phyloP scores from a whole-genome alignment of 1,140 invertebrate species.

The Brachionus angularis region DNA sequence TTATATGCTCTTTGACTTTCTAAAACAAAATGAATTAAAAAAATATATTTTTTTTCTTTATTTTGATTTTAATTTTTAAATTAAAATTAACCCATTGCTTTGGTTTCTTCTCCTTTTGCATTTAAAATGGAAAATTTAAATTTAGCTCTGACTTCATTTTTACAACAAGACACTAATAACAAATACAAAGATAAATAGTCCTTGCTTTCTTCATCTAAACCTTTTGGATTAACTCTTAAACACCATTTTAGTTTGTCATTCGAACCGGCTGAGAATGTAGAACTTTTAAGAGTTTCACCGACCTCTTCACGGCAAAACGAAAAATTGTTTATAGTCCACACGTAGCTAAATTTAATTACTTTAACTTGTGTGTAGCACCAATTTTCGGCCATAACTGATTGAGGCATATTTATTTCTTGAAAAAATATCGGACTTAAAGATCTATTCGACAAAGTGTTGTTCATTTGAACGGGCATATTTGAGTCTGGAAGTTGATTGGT shows the following conservation, averaged over 20 bases:
- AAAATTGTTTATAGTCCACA: constrained; percentile 99
- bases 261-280: constrained; percentile 94
- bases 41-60: too few relatives aligned
- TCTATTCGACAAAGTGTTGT: not conserved
- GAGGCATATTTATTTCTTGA: constrained; percentile 34
- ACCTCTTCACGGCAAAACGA: constrained; percentile 92
- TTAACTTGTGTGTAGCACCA: constrained; percentile 60
- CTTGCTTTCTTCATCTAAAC: constrained; percentile 98
- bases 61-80: too few relatives aligned
- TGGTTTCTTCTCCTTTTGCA: constrained; percentile 98
- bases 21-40: too few relatives aligned
- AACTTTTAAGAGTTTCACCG: constrained; percentile 98
- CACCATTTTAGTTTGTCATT: constrained; percentile 99
- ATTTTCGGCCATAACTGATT: constrained; percentile 55
- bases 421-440: not conserved
- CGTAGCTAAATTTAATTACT: constrained; percentile 47
- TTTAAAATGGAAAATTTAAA: constrained; percentile 99
- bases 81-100: too few relatives aligned
- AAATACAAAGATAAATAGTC: constrained; percentile 98
- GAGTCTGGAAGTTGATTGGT: constrained; percentile 29
- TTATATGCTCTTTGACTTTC: constrained; percentile 86
- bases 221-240: constrained; percentile 94
- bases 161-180: constrained; percentile 87
- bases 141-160: constrained; percentile 97
- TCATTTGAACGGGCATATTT: not conserved